Percentiles rank a stretch among this genome's conserved stretches.
Conservation (phyloP, 2,113 vertebrate genomes). For the Gopherus flavomarginatus region DNA sequence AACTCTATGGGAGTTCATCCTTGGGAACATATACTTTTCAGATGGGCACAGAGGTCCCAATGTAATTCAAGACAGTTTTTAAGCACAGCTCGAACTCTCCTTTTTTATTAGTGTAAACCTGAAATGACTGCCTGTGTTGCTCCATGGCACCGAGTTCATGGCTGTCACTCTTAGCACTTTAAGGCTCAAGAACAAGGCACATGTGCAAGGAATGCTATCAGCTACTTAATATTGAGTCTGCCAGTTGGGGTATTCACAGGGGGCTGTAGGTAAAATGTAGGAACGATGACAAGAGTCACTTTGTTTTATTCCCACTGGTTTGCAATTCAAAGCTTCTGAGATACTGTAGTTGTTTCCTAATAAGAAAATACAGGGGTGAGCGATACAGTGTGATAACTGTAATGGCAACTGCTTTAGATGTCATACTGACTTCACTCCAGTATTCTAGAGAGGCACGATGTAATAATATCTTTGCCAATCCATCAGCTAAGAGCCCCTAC, state of each 20-base stretch:
- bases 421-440: background rate
- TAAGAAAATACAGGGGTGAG: background rate
- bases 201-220: background rate
- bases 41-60: background rate
- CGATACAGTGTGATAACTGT: background rate
- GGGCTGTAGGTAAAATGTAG: accelerated
- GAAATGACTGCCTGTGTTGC: background rate
- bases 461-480: background rate
- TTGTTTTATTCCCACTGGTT: background rate
- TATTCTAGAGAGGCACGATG: background rate
- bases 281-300: background rate
- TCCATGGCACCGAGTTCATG: background rate
- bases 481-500: background rate
- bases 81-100: background rate
- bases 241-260: background rate
- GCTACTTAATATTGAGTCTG: background rate
- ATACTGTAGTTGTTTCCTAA: background rate
- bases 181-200: background rate
- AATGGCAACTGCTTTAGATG: background rate
- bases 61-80: background rate
- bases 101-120: background rate
- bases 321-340: background rate
- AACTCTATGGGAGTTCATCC: background rate
- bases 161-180: background rate
- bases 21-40: background rate